phyloP scores from a whole-genome alignment of 2,888 invertebrate species.

The Hedychridium roseum region DNA sequence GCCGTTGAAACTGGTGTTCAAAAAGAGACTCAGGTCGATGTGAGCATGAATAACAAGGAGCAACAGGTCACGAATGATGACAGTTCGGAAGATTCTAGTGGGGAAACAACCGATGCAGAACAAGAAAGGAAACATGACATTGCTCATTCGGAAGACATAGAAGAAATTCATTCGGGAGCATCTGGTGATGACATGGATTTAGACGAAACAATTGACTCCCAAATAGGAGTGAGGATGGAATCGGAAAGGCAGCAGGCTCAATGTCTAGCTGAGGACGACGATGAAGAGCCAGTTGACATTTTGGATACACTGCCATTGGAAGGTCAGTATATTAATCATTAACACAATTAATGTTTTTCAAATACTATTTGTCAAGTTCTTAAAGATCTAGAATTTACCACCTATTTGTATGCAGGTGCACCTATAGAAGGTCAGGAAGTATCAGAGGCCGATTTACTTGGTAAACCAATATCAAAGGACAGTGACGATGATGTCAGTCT shows the following conservation, averaged over 20 bases:
- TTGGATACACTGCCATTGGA: conserved; percentile 59
- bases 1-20: conserved; percentile 37
- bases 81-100: conserved; percentile 63
- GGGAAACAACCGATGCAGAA: conserved; percentile 59
- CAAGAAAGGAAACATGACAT: conserved; percentile 47
- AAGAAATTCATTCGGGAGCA: conserved; percentile 58
- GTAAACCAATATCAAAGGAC: conserved; percentile 50
- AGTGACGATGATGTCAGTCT: conserved; percentile 55
- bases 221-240: conserved; percentile 58
- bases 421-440: conserved; percentile 61
- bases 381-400: conserved; percentile 1
- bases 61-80: conserved; percentile 51
- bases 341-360: background rate
- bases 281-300: conserved; percentile 58
- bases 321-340: conserved; percentile 36
- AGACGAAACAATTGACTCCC: conserved; percentile 60
- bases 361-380: conserved; percentile 5
- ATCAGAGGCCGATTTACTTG: conserved; percentile 57
- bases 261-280: conserved; percentile 49
- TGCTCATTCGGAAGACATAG: conserved; percentile 48
- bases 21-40: conserved; percentile 27
- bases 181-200: conserved; percentile 61
- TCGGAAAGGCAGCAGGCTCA: conserved; percentile 45
- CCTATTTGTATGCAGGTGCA: conserved; percentile 43
- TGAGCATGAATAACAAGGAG: conserved; percentile 41